Base-by-base conservation (phyloP, 2,113 vertebrate genomes). In the Stercorarius parasiticus region DNA sequence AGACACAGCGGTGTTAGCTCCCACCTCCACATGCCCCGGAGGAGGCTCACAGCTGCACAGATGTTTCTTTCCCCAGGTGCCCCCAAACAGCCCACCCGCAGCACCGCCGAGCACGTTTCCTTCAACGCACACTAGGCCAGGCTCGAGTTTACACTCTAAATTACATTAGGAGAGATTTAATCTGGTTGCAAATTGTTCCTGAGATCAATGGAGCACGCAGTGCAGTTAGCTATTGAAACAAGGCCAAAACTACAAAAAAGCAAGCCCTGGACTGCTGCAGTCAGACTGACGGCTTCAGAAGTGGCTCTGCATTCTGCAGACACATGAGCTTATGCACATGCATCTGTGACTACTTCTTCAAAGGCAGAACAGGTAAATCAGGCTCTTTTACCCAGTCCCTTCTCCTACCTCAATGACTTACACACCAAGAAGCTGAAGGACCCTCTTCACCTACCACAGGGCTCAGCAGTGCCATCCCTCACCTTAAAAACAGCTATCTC, bases 1-100 rank as follows among this genome's bases (percentile, higher is more conserved):
- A 26, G n/a, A 32, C 26, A 56, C 0, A 0, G 29, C 2, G 0
- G 9, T 2, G 2, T 20, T 13, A 61, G 61, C 26, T 61, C 36
- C 58, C 32, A 42, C 21, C 89, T 26, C 30, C 36, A 32, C 13
- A 3, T 49, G 59, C 25, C 76, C 43, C 3, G 3, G 19, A 26
- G 22, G 20, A 1, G 3, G 16, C 76, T 23, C 40, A 30, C 53
- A 94, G 67, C 61, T 78, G 55, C 52, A 22, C 91, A 86, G 95
- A 74, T 29, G 45, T 71, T 36, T 21, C 32, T 67, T 30, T 76
- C 79, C 32, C 34, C 1, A 2, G 73, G 45, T n/a, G 29, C 59
- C 91, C 58, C 55, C 53, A 32, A 14, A 25, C 67, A 73, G 56
- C 45, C 43, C 3, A 0, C 29, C 3, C 1, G 0, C 18, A 32